Percentiles rank a stretch among this genome's conserved stretches.
phyloP scores from a whole-genome alignment of 2,797 vertebrate species.

The Diceros bicornis region DNA sequence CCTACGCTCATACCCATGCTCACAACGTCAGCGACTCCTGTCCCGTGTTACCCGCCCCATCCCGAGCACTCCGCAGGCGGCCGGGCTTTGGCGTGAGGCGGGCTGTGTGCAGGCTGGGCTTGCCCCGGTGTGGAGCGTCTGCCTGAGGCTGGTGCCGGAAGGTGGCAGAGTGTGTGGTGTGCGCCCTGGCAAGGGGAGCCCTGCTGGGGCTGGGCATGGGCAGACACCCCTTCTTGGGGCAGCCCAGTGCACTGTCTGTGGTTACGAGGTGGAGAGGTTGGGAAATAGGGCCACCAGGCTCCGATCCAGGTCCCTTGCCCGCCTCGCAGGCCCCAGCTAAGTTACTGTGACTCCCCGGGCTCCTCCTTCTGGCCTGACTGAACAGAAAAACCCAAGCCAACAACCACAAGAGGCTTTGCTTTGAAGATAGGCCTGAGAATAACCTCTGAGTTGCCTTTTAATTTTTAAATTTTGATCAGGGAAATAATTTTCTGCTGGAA shows the following conservation, averaged over 20 bases:
- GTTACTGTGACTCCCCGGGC: conserved; percentile 61
- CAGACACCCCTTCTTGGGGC: background rate
- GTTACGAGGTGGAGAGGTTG: conserved; percentile 54
- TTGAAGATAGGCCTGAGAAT: background rate
- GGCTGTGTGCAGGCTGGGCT: background rate
- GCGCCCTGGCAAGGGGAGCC: rapidly evolving
- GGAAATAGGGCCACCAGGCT: conserved; percentile 29
- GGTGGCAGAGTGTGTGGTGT: too few relatives aligned
- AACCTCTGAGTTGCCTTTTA: conserved; percentile 40
- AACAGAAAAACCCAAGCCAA: background rate
- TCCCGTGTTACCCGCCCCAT: rapidly evolving
- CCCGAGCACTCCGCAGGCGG: rapidly evolving
- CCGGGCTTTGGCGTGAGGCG: background rate
- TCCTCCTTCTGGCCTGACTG: background rate
- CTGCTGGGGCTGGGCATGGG: background rate
- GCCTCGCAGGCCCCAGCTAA: background rate
- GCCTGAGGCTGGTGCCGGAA: background rate
- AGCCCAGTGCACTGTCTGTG: background rate
- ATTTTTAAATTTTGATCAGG: conserved; percentile 18
- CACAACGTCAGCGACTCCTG: rapidly evolving
- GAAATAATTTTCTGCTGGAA: background rate
- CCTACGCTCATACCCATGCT: rapidly evolving
- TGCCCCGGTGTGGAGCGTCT: background rate
- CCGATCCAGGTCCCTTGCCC: conserved; percentile 53
- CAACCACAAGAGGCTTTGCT: background rate